phyloP scores from a whole-genome alignment of 2,888 invertebrate genomes.

The Rhabditoides inermis region DNA sequence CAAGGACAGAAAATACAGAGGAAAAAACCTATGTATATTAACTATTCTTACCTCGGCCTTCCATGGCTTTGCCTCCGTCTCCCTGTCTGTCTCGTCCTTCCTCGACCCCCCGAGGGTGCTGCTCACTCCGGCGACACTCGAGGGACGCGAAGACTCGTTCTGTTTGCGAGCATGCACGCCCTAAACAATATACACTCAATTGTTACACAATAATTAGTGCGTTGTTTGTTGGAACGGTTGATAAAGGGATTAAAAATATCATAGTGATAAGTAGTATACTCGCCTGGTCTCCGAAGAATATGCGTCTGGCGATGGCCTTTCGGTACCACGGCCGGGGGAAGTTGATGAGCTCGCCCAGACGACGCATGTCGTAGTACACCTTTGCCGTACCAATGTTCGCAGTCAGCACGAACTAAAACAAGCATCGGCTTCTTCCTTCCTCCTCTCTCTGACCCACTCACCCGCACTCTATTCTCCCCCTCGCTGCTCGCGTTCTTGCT shows the following conservation, averaged over 20 bases:
- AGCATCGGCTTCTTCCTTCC: conserved; percentile 6
- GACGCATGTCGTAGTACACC: conserved; percentile 96
- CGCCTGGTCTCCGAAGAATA: conserved; percentile 68
- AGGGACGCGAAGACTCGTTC: no score
- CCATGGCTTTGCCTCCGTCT: no score
- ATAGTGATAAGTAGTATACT: neutral
- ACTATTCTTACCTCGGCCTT: no score
- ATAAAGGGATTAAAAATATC: neutral
- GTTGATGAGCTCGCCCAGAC: conserved; percentile 87
- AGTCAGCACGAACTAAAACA: conserved; percentile 27
- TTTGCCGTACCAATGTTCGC: conserved; percentile 55
- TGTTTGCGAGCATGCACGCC: no score
- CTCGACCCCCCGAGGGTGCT: no score
- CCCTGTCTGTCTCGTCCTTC: no score
- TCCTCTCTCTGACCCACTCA: conserved; percentile 10
- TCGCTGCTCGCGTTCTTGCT: conserved; percentile 38
- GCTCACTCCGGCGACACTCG: no score
- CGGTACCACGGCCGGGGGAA: conserved; percentile 92
- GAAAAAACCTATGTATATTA: no score
- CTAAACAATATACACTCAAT: no score
- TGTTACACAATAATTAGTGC: no score
- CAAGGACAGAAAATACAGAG: no score
- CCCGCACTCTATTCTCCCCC: conserved; percentile 36
- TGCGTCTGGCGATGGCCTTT: conserved; percentile 68
- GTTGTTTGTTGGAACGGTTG: neutral